Percentiles rank a stretch among this genome's conserved stretches.
phyloP scores from a whole-genome alignment of 2,888 invertebrate species.

The Oxyteleia sp. region DNA sequence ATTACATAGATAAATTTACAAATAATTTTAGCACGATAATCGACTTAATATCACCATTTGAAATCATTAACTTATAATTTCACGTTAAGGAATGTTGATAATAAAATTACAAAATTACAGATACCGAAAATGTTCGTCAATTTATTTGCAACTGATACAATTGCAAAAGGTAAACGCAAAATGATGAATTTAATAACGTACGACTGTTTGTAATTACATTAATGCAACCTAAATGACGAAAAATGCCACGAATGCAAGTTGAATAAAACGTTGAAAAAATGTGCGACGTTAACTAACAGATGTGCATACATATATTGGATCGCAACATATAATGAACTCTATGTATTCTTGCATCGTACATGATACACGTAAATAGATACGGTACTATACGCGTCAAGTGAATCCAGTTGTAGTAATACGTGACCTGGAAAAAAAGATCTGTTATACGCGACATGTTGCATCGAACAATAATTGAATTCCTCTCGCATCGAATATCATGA shows the following conservation, averaged over 20 bases:
- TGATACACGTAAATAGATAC: conserved; percentile 74
- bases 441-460: conserved; percentile 59
- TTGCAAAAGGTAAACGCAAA: background rate
- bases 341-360: conserved; percentile 63
- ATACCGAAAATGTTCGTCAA: no score
- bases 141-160: background rate
- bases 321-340: conserved; percentile 53
- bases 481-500: conserved; percentile 66
- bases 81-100: no score
- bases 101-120: no score
- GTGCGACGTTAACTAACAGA: conserved; percentile 45
- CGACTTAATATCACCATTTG: no score
- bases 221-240: background rate
- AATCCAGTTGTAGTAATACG: conserved; percentile 70
- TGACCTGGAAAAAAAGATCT: conserved; percentile 72
- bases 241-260: conserved; percentile 15
- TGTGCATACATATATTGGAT: conserved; percentile 39
- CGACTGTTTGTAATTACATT: no score
- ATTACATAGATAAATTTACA: no score
- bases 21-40: no score
- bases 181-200: no score
- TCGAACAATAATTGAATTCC: conserved; percentile 68
- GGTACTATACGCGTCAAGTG: conserved; percentile 73
- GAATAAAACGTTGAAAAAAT: conserved; percentile 36
- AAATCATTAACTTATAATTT: no score